Percentiles rank a stretch among this genome's conserved stretches.
Conservation (phyloP, 2,888 invertebrate species). For the Diaprepes abbreviatus region DNA sequence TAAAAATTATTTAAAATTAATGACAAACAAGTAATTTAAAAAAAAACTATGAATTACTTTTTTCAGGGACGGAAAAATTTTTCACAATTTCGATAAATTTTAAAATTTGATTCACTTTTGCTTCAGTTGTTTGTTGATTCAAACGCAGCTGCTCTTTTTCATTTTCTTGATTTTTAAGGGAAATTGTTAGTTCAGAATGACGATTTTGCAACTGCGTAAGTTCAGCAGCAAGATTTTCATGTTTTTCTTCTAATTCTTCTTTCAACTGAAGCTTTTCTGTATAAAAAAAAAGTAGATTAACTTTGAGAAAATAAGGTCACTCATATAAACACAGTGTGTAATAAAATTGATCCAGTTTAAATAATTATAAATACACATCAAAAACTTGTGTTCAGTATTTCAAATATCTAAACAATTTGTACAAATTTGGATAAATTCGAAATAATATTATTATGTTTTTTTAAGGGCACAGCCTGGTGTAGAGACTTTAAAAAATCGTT, state of each 20-base stretch:
- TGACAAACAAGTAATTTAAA: no score
- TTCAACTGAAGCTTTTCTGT: slow-evolving; percentile 66
- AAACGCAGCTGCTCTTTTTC: slow-evolving; percentile 62
- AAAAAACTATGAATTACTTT: slow-evolving; percentile 32
- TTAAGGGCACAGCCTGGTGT: no score
- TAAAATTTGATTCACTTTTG: slow-evolving; percentile 64
- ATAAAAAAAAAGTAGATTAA: slow-evolving; percentile 55
- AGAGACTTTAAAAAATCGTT: no score
- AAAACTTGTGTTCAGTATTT: no score
- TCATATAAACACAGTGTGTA: no score
- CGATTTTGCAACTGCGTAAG: slow-evolving; percentile 65
- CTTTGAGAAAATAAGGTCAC: slow-evolving; percentile 27
- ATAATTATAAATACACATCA: no score
- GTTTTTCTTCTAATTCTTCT: slow-evolving; percentile 63
- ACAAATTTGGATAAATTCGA: no score
- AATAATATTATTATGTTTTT: no score
- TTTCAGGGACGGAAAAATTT: slow-evolving; percentile 37
- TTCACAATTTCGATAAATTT: slow-evolving; percentile 60
- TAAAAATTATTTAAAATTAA: no score
- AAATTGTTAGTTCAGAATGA: slow-evolving; percentile 66
- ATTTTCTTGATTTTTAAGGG: slow-evolving; percentile 63
- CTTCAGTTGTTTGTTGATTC: slow-evolving; percentile 62
- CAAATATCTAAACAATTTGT: no score
- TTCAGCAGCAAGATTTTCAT: slow-evolving; percentile 63
- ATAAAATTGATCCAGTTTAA: no score